Evolutionary conservation across 37 sponge, comb jelly and placozoan species (phyloP).

Genomic region (Ephydatia muelleri): DNA sequence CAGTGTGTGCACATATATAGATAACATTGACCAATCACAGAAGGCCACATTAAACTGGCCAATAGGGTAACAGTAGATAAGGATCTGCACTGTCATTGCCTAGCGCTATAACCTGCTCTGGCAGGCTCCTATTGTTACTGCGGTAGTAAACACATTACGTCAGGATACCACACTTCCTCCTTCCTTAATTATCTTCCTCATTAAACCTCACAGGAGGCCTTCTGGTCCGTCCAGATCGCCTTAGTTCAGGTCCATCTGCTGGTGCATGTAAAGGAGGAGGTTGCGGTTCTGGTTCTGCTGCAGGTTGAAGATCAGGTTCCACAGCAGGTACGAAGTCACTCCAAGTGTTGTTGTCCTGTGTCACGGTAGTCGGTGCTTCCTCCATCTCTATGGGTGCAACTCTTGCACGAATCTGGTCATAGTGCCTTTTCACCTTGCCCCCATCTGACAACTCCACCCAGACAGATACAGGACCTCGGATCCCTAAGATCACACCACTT

Average conservation of each 20-base stretch:
- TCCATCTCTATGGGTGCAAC: no score
- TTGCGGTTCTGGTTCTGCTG: no score
- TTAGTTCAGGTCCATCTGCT: no score
- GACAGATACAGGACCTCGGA: conserved; percentile 7
- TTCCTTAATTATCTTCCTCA: no score
- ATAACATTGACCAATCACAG: neutral
- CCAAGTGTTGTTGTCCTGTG: no score
- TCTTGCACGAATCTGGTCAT: conserved; percentile 21
- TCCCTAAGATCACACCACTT: neutral
- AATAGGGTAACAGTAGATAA: neutral
- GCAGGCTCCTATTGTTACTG: neutral
- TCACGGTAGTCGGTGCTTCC: no score
- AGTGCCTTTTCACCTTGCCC: neutral
- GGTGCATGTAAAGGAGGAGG: no score
- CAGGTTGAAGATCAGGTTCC: no score
- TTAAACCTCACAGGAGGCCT: no score
- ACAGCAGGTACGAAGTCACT: no score
- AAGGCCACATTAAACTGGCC: neutral
- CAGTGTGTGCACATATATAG: neutral
- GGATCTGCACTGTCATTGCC: neutral
- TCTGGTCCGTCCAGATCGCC: no score
- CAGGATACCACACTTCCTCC: neutral
- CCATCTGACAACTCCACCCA: neutral
- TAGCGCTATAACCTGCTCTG: neutral
- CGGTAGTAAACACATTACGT: neutral